Percentiles rank a stretch among this genome's conserved stretches.
Conservation (phyloP, 2,113 vertebrate species). For the Campylomormyrus tamandua region DNA sequence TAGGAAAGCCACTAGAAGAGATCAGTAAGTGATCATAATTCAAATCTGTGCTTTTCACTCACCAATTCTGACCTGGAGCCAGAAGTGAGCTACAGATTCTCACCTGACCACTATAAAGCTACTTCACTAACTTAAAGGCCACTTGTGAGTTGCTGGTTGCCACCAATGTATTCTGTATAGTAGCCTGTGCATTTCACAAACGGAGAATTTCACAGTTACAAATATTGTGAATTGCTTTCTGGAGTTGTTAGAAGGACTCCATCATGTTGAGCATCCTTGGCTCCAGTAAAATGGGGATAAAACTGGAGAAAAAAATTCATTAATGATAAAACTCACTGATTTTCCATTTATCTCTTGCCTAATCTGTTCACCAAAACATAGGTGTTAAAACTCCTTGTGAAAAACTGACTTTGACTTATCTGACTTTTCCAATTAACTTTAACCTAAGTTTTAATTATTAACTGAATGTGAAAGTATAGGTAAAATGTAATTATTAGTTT, state of each 20-base stretch:
- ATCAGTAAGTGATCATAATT: not conserved
- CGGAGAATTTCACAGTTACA: not conserved
- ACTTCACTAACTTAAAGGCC: not conserved
- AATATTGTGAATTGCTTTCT: not conserved
- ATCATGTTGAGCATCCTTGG: not conserved
- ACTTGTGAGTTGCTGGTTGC: not conserved
- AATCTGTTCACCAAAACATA: not conserved
- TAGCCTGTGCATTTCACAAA: not conserved
- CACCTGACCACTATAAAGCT: not conserved
- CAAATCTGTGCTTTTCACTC: not conserved
- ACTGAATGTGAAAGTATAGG: not conserved
- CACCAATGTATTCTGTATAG: not conserved
- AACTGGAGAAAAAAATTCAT: not conserved
- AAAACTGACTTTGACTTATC: not conserved
- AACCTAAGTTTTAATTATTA: not conserved
- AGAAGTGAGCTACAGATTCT: not conserved
- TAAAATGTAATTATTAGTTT: not conserved
- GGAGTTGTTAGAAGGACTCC: not conserved
- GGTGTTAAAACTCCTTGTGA: not conserved
- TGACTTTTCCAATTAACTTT: not conserved
- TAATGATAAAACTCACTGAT: not conserved
- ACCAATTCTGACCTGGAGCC: not conserved
- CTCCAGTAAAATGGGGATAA: not conserved
- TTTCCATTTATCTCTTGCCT: not conserved
- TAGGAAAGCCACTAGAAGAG: not conserved